phyloP scores from a whole-genome alignment of 1,140 invertebrate genomes.

The Drosophila equinoxialis region DNA sequence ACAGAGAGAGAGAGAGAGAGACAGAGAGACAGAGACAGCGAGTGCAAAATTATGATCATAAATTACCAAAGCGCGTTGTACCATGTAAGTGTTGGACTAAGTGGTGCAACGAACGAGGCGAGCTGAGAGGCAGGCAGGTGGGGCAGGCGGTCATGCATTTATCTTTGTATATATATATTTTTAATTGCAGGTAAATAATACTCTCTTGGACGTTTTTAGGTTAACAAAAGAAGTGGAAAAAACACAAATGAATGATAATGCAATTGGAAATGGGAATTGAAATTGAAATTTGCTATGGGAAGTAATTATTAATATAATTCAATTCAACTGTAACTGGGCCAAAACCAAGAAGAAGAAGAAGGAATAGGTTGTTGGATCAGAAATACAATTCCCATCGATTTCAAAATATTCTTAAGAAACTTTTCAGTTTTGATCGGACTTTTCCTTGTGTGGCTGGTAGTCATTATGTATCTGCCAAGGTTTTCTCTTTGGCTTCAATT shows the following conservation, averaged over 20 bases:
- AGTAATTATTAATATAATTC: constrained; percentile 33
- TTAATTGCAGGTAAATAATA: constrained; percentile 38
- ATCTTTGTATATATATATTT: constrained; percentile 21
- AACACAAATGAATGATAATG: not conserved
- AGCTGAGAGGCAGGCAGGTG: not conserved
- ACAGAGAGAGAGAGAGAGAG: constrained; percentile 11
- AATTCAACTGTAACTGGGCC: constrained; percentile 19
- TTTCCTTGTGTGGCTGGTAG: too few species aligned
- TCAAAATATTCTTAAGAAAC: constrained; percentile 24
- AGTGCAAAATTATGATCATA: constrained; percentile 45
- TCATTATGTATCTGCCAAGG: too few species aligned
- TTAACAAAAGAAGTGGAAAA: not conserved
- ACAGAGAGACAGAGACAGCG: too few species aligned
- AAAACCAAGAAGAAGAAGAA: too few species aligned
- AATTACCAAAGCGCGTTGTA: constrained; percentile 57
- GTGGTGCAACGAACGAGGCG: constrained; percentile 14
- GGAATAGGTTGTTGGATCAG: too few species aligned
- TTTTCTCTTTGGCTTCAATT: too few species aligned
- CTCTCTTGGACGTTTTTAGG: constrained; percentile 2
- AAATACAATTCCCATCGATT: too few species aligned
- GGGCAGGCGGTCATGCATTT: not conserved
- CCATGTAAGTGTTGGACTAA: constrained; percentile 69
- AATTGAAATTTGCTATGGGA: constrained; percentile 31
- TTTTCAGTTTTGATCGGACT: constrained; percentile 26
- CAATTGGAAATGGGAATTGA: constrained; percentile 18